Evolutionary conservation across 2,113 vertebrate genomes (phyloP), one percentile per base, ranked within the genome.

Genomic region (Chloroceryle aenea): DNA sequence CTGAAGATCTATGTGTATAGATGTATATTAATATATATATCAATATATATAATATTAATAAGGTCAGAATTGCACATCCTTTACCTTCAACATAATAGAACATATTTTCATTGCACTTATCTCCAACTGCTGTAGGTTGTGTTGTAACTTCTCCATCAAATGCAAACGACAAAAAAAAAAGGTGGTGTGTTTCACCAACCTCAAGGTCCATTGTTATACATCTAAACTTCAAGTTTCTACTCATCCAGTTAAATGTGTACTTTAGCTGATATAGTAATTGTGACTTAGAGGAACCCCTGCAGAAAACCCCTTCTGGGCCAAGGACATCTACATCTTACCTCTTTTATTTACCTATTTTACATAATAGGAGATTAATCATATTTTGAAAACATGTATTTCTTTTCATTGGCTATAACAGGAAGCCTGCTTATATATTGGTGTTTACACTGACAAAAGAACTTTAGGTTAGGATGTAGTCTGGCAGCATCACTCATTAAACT

Each of bases 351-450:
- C 6, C 66, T n/a, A n/a, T 88, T 36, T 89, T 63, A 26, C 12
- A 42, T 42, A 72, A 43, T 20, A 55, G 43, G 25, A 48, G 14
- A 55, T 23, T 2, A 71, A 67, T 63, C 4, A 26, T 59, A 34
- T 68, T 89, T 91, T 1, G 3, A 5, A 2, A 47, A 26, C 2
- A 12, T 1, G 0, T 69, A 34, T 67, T 85, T 66, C 10, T 63
- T 71, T 74, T 74, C 26, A 38, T 63, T 75, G 26, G 0, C 3
- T 68, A 25, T 36, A 59, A 64, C 14, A 63, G 19, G 9, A 91
- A 87, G 17, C 10, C 6, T 82, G 5, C 7, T 78, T 78, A 32
- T 30, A 11, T 38, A 55, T 43, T 81, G 11, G 2, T 82, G 8
- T 82, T 81, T 85, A 30, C 25, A 45, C 0, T 43, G 16, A 50